phyloP scores from a whole-genome alignment of 2,113 vertebrate species.

The Piprites chloris region DNA sequence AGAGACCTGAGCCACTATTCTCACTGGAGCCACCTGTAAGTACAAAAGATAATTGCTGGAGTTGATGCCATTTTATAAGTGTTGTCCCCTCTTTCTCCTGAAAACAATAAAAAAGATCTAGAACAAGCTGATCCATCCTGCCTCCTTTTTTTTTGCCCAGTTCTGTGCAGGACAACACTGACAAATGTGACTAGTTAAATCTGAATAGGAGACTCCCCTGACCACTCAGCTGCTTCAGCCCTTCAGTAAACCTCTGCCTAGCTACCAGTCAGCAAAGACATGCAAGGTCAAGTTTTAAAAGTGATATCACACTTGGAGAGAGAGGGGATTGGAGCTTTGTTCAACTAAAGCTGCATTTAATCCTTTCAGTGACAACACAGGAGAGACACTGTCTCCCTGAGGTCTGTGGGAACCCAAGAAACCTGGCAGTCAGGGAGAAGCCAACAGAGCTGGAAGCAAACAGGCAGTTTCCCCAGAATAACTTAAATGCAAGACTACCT shows the following conservation, averaged over 20 bases:
- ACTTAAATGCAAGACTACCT: neutral
- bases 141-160: neutral
- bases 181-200: neutral
- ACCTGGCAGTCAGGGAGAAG: neutral
- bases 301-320: neutral
- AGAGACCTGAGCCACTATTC: conserved; percentile 79
- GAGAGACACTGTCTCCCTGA: neutral
- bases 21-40: conserved; percentile 50
- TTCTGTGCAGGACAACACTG: neutral
- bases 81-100: neutral
- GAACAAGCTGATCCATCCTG: neutral
- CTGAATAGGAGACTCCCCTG: neutral
- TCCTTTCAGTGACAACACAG: fast-evolving
- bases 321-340: neutral
- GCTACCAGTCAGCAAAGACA: neutral
- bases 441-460: neutral
- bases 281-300: neutral
- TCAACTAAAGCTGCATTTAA: neutral
- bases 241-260: neutral
- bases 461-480: neutral
- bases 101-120: neutral
- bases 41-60: neutral
- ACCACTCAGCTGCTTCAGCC: neutral
- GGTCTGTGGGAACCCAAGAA: neutral
- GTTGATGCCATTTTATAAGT: neutral